Evolutionary conservation across 2,797 vertebrate genomes (phyloP).

Genomic region (Remorina albescens): DNA sequence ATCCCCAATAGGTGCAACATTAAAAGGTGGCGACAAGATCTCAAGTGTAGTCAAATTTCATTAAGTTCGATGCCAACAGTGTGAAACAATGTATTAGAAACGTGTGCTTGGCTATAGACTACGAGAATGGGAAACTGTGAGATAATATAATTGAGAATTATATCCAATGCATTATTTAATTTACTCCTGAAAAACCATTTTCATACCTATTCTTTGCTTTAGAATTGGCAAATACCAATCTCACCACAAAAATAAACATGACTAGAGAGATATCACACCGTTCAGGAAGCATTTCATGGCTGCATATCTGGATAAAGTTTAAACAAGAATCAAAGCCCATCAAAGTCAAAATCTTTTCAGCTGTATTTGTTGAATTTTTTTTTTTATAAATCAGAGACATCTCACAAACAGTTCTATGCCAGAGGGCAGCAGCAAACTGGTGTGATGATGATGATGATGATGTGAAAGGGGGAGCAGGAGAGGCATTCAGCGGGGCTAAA

Average conservation of each 20-base stretch:
- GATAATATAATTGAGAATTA: background rate
- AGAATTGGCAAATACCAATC: conserved; percentile 16
- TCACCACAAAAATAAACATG: conserved; percentile 37
- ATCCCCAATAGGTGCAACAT: no score
- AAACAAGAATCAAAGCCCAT: conserved; percentile 7
- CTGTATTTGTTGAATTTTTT: conserved; percentile 38
- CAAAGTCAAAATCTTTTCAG: conserved; percentile 49
- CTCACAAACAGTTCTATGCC: conserved; percentile 47
- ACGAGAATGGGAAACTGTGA: background rate
- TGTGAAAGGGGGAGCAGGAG: conserved; percentile 60
- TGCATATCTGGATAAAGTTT: conserved; percentile 29
- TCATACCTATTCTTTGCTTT: conserved; percentile 17
- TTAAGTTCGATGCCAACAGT: no score
- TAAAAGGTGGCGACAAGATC: no score
- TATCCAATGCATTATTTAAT: background rate
- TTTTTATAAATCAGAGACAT: no score
- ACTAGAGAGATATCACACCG: background rate
- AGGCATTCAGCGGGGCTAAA: conserved; percentile 66
- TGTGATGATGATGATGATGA: conserved; percentile 62
- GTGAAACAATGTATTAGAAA: background rate
- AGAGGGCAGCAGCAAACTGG: conserved; percentile 57
- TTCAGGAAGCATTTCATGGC: conserved; percentile 21
- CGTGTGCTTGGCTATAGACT: background rate
- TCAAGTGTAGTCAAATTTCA: no score
- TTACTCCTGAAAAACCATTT: conserved; percentile 18